These are phyloP conservation scores for Bradypodion pumilum DNA, from an alignment of 2,797 vertebrate genomes.

Conservation along the genomic window DNA sequence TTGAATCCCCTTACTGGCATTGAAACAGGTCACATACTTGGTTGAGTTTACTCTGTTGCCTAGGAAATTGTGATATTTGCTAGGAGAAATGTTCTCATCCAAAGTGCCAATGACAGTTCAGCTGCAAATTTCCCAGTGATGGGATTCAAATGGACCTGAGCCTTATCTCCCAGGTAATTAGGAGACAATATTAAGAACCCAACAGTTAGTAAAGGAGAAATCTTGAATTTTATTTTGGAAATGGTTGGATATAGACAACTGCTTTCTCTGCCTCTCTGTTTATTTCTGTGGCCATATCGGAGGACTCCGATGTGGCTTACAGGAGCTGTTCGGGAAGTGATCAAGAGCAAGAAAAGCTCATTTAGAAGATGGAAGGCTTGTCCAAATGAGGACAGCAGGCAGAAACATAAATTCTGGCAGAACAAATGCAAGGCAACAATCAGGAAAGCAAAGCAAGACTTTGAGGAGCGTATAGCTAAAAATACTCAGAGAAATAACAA, in stretches of 20 bases:
- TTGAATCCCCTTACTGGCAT: background rate
- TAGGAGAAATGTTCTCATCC: background rate
- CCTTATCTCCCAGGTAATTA: background rate
- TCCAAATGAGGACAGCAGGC: too few relatives aligned
- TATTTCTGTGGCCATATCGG: background rate
- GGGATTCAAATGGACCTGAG: background rate
- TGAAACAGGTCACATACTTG: background rate
- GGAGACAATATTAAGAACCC: background rate
- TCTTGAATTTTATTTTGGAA: background rate
- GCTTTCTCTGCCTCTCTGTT: background rate
- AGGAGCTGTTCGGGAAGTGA: too few relatives aligned
- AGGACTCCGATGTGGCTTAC: too few relatives aligned
- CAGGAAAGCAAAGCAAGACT: too few relatives aligned
- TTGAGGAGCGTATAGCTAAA: too few relatives aligned
- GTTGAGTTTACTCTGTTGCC: conserved; percentile 14
- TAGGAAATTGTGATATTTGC: background rate
- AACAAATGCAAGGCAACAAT: too few relatives aligned
- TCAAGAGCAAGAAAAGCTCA: too few relatives aligned
- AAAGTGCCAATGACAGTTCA: rapidly evolving
- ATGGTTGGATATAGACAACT: background rate
- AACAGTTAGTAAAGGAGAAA: background rate
- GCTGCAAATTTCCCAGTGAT: background rate
- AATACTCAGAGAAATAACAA: too few relatives aligned
- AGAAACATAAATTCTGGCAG: too few relatives aligned
- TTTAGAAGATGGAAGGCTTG: too few relatives aligned